Conservation (phyloP, 2,113 vertebrate species). For the Podarcis muralis region DNA sequence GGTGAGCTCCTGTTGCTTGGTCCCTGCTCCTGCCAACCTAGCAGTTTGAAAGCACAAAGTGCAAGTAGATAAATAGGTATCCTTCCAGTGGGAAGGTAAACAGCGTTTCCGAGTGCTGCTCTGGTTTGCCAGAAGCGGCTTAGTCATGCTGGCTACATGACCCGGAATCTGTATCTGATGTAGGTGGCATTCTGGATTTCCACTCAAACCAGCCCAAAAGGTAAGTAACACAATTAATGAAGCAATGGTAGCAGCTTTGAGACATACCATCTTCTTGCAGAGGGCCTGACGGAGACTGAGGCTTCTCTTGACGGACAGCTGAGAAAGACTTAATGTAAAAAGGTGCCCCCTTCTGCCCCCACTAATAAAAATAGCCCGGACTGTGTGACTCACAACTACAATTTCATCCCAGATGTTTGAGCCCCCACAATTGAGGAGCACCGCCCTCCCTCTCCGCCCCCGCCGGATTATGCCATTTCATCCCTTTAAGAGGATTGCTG, state of each 20-base stretch:
- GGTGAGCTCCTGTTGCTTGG: too few species aligned
- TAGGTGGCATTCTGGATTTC: neutral
- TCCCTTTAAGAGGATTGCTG: conserved; percentile 35
- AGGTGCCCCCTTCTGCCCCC: neutral
- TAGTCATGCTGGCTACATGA: too few species aligned
- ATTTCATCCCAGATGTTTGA: conserved; percentile 27
- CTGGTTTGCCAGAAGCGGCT: too few species aligned
- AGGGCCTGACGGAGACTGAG: neutral
- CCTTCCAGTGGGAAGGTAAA: too few species aligned
- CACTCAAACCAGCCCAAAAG: neutral
- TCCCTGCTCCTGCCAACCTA: too few species aligned
- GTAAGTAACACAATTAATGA: neutral
- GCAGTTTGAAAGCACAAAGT: too few species aligned
- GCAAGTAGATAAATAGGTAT: too few species aligned
- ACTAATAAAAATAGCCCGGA: conserved; percentile 1
- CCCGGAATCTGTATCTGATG: too few species aligned
- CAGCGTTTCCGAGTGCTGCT: too few species aligned
- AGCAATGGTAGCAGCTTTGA: neutral
- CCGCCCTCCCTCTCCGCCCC: neutral
- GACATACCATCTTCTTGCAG: neutral
- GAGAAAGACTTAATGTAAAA: neutral
- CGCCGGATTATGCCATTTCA: conserved; percentile 15
- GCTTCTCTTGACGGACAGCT: neutral
- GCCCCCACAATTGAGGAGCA: neutral
- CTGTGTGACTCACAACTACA: neutral